Conservation (phyloP, 2,113 vertebrate genomes). For the Smithornis capensis region DNA sequence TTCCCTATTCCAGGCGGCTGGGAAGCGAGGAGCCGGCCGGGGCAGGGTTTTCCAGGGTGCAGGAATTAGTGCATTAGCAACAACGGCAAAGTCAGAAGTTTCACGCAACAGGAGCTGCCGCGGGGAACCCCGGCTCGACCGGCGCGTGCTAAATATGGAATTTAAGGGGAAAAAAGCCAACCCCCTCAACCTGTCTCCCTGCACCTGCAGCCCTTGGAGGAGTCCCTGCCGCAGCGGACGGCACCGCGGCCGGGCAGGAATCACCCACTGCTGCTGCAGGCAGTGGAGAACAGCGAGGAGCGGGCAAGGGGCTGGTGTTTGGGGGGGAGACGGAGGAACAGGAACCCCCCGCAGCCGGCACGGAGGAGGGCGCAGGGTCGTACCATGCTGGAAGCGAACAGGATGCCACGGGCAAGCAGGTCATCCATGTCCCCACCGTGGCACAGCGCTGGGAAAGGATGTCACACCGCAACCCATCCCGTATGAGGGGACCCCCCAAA, state of each 20-base stretch:
- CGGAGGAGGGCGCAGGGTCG: not conserved
- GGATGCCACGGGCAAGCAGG: not conserved
- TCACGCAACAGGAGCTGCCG: conserved; percentile 45
- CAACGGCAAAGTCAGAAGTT: conserved; percentile 20
- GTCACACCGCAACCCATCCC: not conserved
- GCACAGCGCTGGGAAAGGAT: not conserved
- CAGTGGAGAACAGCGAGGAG: not conserved
- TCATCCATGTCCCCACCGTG: accelerated
- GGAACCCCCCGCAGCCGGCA: not conserved
- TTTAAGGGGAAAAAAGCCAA: not conserved
- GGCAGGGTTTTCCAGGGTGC: conserved; percentile 6
- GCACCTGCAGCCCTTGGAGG: conserved; percentile 4
- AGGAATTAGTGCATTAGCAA: not conserved
- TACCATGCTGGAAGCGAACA: not conserved
- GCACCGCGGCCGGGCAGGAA: not conserved
- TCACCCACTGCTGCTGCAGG: not conserved
- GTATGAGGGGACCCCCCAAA: not conserved
- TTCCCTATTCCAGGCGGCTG: not conserved
- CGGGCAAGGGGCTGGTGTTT: accelerated
- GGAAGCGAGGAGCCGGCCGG: not conserved
- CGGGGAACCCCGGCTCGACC: not conserved
- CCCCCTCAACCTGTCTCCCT: not conserved
- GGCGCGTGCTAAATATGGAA: not conserved
- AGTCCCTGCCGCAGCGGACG: accelerated
- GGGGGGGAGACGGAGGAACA: not conserved